Percentiles rank a stretch among this genome's conserved stretches.
phyloP scores from a whole-genome alignment of 2,888 invertebrate genomes.

The Tinea semifulvella region DNA sequence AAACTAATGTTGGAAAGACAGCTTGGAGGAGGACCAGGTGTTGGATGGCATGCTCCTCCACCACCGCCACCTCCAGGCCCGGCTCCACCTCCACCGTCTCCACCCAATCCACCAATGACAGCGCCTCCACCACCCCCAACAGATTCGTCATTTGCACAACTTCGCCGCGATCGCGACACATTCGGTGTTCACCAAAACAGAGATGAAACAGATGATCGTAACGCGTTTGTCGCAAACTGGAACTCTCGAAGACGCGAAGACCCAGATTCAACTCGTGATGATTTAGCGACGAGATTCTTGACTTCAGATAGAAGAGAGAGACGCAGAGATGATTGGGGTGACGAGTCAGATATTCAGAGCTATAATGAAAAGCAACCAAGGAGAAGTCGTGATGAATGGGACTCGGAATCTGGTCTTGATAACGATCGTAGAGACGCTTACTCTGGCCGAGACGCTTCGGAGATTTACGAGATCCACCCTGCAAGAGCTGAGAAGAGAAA shows the following conservation, averaged over 20 bases:
- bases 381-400: slow-evolving; percentile 51
- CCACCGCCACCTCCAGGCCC: slow-evolving; percentile 70
- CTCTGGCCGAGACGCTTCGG: slow-evolving; percentile 53
- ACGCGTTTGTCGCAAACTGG: slow-evolving; percentile 60
- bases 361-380: slow-evolving; percentile 43
- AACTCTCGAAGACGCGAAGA: slow-evolving; percentile 51
- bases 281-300: slow-evolving; percentile 50
- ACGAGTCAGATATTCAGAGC: slow-evolving; percentile 45
- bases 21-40: slow-evolving; percentile 69
- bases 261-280: slow-evolving; percentile 42
- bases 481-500: slow-evolving; percentile 41
- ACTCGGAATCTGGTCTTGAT: slow-evolving; percentile 53
- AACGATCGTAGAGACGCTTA: slow-evolving; percentile 40
- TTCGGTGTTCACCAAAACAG: slow-evolving; percentile 77
- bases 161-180: slow-evolving; percentile 75
- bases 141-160: slow-evolving; percentile 69
- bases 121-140: slow-evolving; percentile 69
- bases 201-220: slow-evolving; percentile 64
- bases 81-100: slow-evolving; percentile 70
- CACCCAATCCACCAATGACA: slow-evolving; percentile 59
- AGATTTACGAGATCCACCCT: slow-evolving; percentile 56
- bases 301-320: slow-evolving; percentile 48
- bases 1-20: slow-evolving; percentile 88
- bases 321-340: slow-evolving; percentile 51
- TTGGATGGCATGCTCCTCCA: slow-evolving; percentile 69